Evolutionary conservation across 2,888 invertebrate genomes (phyloP), one percentile per base, ranked within the genome.

Genomic region (Caenorhabditis sp.): DNA sequence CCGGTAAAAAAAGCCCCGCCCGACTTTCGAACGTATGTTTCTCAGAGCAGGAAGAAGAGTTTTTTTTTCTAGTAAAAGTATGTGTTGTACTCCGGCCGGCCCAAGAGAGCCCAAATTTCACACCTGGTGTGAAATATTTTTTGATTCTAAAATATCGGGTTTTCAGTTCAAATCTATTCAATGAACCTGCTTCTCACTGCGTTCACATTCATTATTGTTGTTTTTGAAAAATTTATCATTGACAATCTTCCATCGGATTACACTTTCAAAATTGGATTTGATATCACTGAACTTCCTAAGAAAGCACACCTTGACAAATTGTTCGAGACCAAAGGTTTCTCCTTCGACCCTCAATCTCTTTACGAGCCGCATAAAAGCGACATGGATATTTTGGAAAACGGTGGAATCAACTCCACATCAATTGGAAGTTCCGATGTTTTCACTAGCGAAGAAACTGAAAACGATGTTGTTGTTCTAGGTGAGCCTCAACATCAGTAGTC

Each of bases 301-400:
- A 50, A 58, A 14, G 8, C 66, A n/a, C 63, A 67, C 26, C 36
- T 74, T 5, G 60, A 59, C 10, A 36, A 31, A 17, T 58, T 81
- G 24, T 84, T 84, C 69, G 62, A 73, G 31, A 59, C 68, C 21
- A 69, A 81, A 49, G 84, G 83, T 51, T 66, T 85, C 31, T 83
- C 84, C 6, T 85, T 85, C 63, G 85, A 85, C 62, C 85, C 85
- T 6, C 83, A 83, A 58, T 14, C 12, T 26, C 26, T 55, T 23
- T 12, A 14, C 8, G 26, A 24, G 3, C 23, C 8, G 4, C 55
- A 2, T 14, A 17, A 55, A 26, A 21, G 26, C 3, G 24, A 23
- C 14, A 53, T 53, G 53, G 55, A 55, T 26, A 23, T 62, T 21
- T 19, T 66, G 59, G 66, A 70, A 37, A 31, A 23, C 14, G 66